Base-by-base conservation (phyloP, 2,888 invertebrate genomes). In the Ptilodon capucinus region DNA sequence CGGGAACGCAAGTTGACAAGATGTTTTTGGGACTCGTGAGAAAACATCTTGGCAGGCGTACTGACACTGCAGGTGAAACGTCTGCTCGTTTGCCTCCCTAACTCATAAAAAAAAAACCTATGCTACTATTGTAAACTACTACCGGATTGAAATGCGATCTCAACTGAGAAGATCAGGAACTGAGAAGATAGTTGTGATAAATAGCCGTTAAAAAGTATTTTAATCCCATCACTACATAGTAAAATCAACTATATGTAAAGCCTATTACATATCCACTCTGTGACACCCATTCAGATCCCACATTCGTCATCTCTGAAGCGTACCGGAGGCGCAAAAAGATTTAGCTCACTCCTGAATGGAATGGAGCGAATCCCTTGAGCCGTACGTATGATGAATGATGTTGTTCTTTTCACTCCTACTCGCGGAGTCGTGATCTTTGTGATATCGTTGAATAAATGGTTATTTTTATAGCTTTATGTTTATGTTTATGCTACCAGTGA, bases 391-490 rank as follows among this genome's bases (percentile, higher is more conserved):
- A 85, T 83, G 79, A 79, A 86, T 84, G 81, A 73, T 79, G 79
- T 80, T 81, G 77, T 82, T 81, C 80, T 77, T 75, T 76, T 74
- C 76, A 77, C 71, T 73, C 77, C 72, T 73, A 76, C 79, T 79
- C 76, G 74, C 4, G 35, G 67, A 64, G 62, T 64, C 71, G 64
- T 73, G 74, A 78, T 76, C 75, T 73, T 60, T 38, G 19, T 38
- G 38, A 32, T 32, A 14, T 36, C 11, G 4, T 14, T 18, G 14
- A 36, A 36, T 36, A 36, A 34, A 36, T 36, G 35, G 16, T 16
- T 14, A 34, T 13, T 34, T 32, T 34, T 11, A 28, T 28, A n/a
- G 28, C 0, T n/a, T 28, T 28, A 28, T 28, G n/a, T 28, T n/a
- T 28, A 28, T 11, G 2, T 28, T 28, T n/a, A n/a, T 28, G n/a